These are phyloP conservation scores for Lytechinus variegatus DNA, from an alignment of 35 echinoderm and acorn worm genomes.

Conservation along the genomic window DNA sequence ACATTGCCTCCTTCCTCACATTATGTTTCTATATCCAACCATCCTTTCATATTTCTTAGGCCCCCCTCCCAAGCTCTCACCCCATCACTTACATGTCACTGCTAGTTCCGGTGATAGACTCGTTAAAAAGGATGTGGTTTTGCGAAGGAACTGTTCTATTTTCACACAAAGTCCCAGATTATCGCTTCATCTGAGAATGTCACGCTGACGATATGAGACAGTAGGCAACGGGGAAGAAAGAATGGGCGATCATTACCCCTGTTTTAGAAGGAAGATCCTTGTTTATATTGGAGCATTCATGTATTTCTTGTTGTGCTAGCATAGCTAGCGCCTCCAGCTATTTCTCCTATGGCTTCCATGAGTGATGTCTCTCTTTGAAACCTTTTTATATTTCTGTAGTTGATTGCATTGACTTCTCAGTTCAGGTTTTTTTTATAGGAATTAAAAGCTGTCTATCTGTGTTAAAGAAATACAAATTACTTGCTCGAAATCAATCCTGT, in stretches of 20 bases:
- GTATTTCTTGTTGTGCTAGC: neutral
- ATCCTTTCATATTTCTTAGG: neutral
- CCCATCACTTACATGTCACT: neutral
- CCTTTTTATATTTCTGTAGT: neutral
- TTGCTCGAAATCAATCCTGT: no score
- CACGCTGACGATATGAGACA: neutral
- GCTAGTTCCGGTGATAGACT: neutral
- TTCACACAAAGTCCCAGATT: constrained; percentile 32
- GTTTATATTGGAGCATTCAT: constrained; percentile 39
- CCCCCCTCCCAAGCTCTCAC: neutral
- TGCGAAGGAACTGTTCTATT: constrained; percentile 24
- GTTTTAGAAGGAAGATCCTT: neutral
- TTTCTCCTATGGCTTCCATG: neutral
- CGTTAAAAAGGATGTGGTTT: constrained; percentile 34
- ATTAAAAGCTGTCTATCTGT: neutral
- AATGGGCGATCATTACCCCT: neutral
- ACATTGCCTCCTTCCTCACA: neutral
- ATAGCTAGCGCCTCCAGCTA: neutral
- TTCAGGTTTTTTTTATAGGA: no score
- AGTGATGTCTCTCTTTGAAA: constrained; percentile 17
- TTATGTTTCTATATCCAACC: neutral
- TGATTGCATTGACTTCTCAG: neutral
- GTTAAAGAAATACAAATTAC: neutral
- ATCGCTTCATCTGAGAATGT: constrained; percentile 24
- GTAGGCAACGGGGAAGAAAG: neutral